phyloP scores from a whole-genome alignment of 2,797 vertebrate genomes.

The Ataeniobius toweri region DNA sequence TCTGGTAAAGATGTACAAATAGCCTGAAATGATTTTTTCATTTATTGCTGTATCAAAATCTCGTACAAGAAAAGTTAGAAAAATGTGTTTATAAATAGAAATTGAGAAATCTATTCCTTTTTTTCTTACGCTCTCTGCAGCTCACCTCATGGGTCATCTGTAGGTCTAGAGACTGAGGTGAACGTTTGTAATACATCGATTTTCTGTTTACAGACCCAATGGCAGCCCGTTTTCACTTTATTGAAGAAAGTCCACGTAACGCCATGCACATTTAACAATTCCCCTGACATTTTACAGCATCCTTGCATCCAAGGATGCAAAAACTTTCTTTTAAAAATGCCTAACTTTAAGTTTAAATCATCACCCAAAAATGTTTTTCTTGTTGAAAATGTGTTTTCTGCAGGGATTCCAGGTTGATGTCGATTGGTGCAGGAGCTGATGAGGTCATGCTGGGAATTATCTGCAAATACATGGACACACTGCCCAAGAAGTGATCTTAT shows the following conservation, averaged over 20 bases:
- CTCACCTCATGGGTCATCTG: too few species aligned
- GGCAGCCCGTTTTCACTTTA: too few species aligned
- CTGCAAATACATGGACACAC: slow-evolving; percentile 86
- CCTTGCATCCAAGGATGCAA: neutral
- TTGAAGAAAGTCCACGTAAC: too few species aligned
- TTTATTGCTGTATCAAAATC: neutral
- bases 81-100: neutral
- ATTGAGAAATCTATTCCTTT: too few species aligned
- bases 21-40: neutral
- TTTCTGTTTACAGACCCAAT: too few species aligned
- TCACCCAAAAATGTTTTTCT: neutral
- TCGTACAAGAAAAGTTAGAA: neutral
- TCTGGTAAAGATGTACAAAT: neutral
- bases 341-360: neutral
- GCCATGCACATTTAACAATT: too few species aligned
- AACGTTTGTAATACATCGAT: too few species aligned
- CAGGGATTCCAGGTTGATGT: slow-evolving; percentile 85
- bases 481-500: slow-evolving; percentile 74
- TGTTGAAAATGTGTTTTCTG: neutral
- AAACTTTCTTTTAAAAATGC: neutral
- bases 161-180: too few species aligned
- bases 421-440: slow-evolving; percentile 87
- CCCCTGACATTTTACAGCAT: neutral
- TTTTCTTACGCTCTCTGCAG: too few species aligned
- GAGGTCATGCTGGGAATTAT: slow-evolving; percentile 90